Base-by-base conservation (phyloP, 2,888 invertebrate genomes). In the Scaptomyza caliginosa region DNA sequence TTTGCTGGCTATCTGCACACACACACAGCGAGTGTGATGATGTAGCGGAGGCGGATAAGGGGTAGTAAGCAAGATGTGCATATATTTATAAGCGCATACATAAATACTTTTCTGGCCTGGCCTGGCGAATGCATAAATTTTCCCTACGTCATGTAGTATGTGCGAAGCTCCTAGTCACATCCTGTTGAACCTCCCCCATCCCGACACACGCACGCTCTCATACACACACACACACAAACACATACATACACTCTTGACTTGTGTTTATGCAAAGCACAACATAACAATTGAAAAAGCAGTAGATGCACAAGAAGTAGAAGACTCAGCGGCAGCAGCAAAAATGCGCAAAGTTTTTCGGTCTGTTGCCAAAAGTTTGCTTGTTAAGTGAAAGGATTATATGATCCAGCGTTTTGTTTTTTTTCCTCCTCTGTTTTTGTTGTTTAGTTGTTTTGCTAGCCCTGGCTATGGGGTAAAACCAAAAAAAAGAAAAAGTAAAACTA, bases 331-430 rank as follows among this genome's bases (percentile, higher is more conserved):
- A 56, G 57, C 30, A 62, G 70, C 42, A 68, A 64, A 68, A 72
- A 58, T 65, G 63, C 62, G 50, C 66, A 74, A 74, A 76, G 64
- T 76, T 76, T 81, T 79, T 81, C 77, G 83, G 76, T 64, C 66
- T 80, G 77, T 77, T 80, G 82, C 77, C 80, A 76, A 83, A 81
- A 81, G 81, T 83, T 81, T 83, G 83, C 84, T 84, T 83, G 84
- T 83, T 84, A 83, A 83, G 84, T 83, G 83, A 83, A 83, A 83
- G 83, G 83, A 81, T 81, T 81, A 81, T 81, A 81, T 81, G 81
- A 81, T 83, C 83, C 83, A 78, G 73, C 60, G 52, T 56, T 50
- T 32, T 48, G 21, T 30, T 39, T 46, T 13, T 19, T 17, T 23
- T 4, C 32, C 16, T 10, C 28, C 11, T 16, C 8, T 36, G 45